Conservation (phyloP, 2,888 invertebrate genomes). For the Drosophila demipolita region DNA sequence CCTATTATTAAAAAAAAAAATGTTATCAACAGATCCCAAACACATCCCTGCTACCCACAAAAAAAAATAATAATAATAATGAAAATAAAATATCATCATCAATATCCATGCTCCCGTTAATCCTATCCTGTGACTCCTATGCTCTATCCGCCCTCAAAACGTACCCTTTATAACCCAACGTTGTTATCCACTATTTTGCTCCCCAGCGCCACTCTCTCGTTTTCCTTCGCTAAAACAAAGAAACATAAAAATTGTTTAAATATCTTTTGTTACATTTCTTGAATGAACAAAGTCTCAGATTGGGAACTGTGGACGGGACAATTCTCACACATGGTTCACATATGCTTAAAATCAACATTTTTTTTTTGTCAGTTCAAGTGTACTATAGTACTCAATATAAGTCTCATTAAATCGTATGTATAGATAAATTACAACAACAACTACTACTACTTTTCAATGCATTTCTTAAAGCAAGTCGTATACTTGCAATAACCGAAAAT, state of each 20-base stretch:
- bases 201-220: conserved; percentile 65
- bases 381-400: conserved; percentile 54
- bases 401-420: conserved; percentile 61
- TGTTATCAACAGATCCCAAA: conserved; percentile 59
- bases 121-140: conserved; percentile 44
- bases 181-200: conserved; percentile 57
- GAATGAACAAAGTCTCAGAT: conserved; percentile 87
- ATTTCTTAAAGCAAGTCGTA: conserved; percentile 62
- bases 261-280: conserved; percentile 58
- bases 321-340: conserved; percentile 89
- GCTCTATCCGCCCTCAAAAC: conserved; percentile 41
- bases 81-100: conserved; percentile 32
- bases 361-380: conserved; percentile 45
- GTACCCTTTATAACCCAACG: conserved; percentile 47
- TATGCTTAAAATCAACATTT: conserved; percentile 76
- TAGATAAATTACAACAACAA: conserved; percentile 64
- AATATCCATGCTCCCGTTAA: conserved; percentile 46
- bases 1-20: conserved; percentile 35
- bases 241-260: conserved; percentile 24
- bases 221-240: conserved; percentile 64
- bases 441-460: conserved; percentile 74
- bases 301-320: conserved; percentile 92
- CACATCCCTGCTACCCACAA: conserved; percentile 59
- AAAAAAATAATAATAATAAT: neutral
- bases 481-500: conserved; percentile 46